A percentile compares a stretch with the other conserved stretches of the same genome.
These are phyloP conservation scores for Bombylius major DNA, from an alignment of 2,888 invertebrate genomes.

Conservation along the genomic window DNA sequence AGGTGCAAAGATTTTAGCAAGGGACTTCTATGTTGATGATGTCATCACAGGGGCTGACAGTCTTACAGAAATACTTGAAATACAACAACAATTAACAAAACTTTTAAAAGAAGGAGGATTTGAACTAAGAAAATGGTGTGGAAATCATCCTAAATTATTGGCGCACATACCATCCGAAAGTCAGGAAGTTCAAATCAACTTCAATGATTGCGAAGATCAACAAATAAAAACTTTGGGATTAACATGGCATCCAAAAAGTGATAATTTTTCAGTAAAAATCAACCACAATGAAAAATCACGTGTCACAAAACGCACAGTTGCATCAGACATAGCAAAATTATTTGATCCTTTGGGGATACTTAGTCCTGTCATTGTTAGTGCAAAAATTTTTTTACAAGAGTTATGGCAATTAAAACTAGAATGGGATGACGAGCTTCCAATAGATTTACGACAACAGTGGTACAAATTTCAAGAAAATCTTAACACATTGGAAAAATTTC, in stretches of 20 bases:
- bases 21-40: conserved; percentile 2
- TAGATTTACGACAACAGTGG: background rate
- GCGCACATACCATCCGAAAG: background rate
- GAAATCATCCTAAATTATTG: background rate
- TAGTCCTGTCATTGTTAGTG: background rate
- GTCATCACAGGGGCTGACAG: background rate
- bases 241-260: background rate
- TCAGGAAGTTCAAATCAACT: background rate
- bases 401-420: conserved; percentile 1
- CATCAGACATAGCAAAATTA: background rate
- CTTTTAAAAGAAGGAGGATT: background rate
- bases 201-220: background rate
- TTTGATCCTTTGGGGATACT: conserved; percentile 5
- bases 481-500: background rate
- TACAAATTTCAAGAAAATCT: background rate
- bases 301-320: background rate
- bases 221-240: background rate
- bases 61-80: background rate
- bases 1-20: background rate
- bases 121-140: background rate
- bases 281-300: background rate
- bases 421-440: conserved; percentile 5
- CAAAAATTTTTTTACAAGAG: conserved; percentile 6
- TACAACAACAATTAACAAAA: background rate
- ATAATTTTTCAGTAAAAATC: background rate